phyloP scores from a whole-genome alignment of 1,140 invertebrate genomes.

The Drosophila pallidifrons region DNA sequence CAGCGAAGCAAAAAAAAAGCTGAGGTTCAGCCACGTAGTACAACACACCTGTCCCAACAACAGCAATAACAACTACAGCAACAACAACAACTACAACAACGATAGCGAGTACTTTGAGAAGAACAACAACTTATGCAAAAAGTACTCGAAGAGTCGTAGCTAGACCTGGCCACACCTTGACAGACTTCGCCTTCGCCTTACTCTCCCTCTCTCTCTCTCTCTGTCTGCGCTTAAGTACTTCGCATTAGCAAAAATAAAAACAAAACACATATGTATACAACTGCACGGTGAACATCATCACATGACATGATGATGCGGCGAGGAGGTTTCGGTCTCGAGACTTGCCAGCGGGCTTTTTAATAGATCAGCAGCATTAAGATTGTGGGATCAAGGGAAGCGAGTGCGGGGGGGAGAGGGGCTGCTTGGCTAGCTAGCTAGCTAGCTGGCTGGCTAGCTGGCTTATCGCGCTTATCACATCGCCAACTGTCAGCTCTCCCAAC shows the following conservation, averaged over 20 bases:
- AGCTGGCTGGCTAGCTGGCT: slow-evolving; percentile 51
- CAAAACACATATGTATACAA: slow-evolving; percentile 11
- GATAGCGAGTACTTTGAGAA: slow-evolving; percentile 18
- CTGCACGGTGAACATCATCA: slow-evolving; percentile 68
- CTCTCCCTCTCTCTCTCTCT: neutral
- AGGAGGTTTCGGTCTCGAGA: slow-evolving; percentile 67
- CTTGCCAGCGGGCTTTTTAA: slow-evolving; percentile 52
- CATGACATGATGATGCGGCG: slow-evolving; percentile 66
- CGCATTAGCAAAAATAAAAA: slow-evolving; percentile 22
- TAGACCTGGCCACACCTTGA: slow-evolving; percentile 46
- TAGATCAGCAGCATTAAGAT: neutral
- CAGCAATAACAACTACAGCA: slow-evolving; percentile 22
- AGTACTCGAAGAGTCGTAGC: slow-evolving; percentile 33
- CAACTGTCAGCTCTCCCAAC: slow-evolving; percentile 65
- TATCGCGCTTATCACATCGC: slow-evolving; percentile 79
- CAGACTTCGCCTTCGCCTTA: slow-evolving; percentile 12
- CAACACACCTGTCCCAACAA: slow-evolving; percentile 65
- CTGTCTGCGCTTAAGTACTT: slow-evolving; percentile 15
- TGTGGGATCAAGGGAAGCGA: too few species aligned
- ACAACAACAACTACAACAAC: slow-evolving; percentile 21
- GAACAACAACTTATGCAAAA: slow-evolving; percentile 65
- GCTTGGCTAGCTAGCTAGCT: slow-evolving; percentile 52
- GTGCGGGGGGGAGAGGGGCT: neutral
- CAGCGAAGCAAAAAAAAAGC: neutral
- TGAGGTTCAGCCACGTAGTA: slow-evolving; percentile 21